These are phyloP conservation scores for Choloepus hoffmanni DNA, from an alignment of 2,113 vertebrate genomes.

Conservation along the genomic window DNA sequence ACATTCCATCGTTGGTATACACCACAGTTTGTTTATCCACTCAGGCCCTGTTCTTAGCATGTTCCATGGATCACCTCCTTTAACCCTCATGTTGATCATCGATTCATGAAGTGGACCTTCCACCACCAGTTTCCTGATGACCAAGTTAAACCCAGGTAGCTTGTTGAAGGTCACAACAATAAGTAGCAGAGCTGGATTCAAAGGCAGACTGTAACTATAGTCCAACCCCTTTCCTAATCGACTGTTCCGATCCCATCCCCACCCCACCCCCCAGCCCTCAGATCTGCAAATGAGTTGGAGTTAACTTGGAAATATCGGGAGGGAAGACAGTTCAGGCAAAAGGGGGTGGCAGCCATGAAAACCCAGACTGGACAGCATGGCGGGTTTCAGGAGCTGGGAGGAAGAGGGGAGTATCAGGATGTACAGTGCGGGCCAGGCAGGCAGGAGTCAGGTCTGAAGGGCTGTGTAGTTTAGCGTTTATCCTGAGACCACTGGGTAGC, in stretches of 20 bases:
- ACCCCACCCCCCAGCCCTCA: neutral
- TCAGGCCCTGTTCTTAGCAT: neutral
- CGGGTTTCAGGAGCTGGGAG: too few species aligned
- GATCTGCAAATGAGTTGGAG: neutral
- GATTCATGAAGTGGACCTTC: neutral
- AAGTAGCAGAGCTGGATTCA: neutral
- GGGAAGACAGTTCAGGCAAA: neutral
- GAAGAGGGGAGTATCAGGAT: accelerated
- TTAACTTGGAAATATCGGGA: neutral
- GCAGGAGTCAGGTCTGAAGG: neutral
- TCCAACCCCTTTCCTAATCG: neutral
- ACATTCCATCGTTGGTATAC: too few species aligned
- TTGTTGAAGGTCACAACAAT: neutral
- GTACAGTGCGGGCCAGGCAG: too few species aligned
- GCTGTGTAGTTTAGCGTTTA: neutral
- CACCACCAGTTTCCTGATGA: neutral
- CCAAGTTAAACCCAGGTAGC: neutral
- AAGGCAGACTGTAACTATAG: neutral
- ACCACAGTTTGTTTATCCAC: too few species aligned
- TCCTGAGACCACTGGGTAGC: neutral
- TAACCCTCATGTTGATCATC: neutral
- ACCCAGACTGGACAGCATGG: accelerated
- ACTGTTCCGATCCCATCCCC: too few species aligned
- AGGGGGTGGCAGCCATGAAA: neutral
- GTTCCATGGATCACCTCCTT: neutral